Evolutionary conservation across 2,113 vertebrate species (phyloP).

Genomic region (Redunca redunca): DNA sequence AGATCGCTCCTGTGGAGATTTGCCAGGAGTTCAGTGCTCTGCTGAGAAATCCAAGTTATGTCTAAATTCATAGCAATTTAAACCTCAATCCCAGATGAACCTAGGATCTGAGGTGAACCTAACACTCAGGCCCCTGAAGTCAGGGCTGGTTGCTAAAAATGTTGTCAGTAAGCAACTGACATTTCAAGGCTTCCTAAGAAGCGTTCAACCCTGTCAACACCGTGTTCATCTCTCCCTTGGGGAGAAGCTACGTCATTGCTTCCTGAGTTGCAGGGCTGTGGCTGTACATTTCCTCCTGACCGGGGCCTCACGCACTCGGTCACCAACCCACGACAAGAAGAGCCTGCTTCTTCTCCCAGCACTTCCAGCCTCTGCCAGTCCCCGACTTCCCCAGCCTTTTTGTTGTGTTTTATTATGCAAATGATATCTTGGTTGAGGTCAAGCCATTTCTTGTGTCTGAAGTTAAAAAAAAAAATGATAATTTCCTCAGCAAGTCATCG

Average conservation of each 20-base stretch:
- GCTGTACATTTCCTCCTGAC: neutral
- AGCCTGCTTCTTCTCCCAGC: neutral
- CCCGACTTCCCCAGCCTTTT: neutral
- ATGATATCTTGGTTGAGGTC: slow-evolving; percentile 76
- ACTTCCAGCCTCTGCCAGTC: slow-evolving; percentile 7
- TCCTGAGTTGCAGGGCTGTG: neutral
- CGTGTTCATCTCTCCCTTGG: neutral
- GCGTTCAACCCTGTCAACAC: neutral
- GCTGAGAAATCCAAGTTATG: slow-evolving; percentile 67
- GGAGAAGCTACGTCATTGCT: neutral
- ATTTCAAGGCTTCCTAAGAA: neutral
- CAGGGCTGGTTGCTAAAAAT: neutral
- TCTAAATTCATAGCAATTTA: slow-evolving; percentile 63
- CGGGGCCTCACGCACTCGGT: neutral
- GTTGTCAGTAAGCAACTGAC: neutral
- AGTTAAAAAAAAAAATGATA: slow-evolving; percentile 79
- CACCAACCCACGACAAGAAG: neutral
- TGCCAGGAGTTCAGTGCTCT: slow-evolving; percentile 65
- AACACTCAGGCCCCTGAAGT: neutral
- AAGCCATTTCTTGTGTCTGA: slow-evolving; percentile 72
- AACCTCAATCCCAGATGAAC: slow-evolving; percentile 48
- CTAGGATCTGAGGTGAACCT: slow-evolving; percentile 31
- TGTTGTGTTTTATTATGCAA: slow-evolving; percentile 77
- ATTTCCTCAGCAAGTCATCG: slow-evolving; percentile 91
- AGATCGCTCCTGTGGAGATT: slow-evolving; percentile 60